A percentile compares a stretch with the other conserved stretches of the same genome.
These are phyloP conservation scores for Rhynchonycteris naso DNA, from an alignment of 2,797 vertebrate species.

Conservation along the genomic window DNA sequence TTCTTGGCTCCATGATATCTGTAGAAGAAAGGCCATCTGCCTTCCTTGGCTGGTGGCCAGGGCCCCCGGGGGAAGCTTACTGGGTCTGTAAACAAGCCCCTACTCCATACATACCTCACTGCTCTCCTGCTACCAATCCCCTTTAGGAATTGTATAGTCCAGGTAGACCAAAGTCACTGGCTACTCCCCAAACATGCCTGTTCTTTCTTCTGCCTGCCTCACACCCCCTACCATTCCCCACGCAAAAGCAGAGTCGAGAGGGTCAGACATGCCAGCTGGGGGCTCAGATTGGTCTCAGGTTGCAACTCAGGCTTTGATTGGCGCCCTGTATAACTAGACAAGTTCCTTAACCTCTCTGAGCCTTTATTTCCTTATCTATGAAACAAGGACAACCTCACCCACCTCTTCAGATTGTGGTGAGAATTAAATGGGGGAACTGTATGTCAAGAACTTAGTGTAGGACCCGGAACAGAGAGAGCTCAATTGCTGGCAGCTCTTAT, in stretches of 20 bases:
- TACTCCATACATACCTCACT: background rate
- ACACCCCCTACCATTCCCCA: background rate
- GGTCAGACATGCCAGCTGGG: background rate
- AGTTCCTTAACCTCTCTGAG: conserved; percentile 48
- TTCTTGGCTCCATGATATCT: background rate
- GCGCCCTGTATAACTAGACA: background rate
- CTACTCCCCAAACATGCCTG: background rate
- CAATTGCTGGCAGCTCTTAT: background rate
- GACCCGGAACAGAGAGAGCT: conserved; percentile 1
- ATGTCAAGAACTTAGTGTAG: conserved; percentile 9
- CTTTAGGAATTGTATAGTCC: background rate
- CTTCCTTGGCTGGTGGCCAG: background rate
- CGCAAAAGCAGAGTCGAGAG: background rate
- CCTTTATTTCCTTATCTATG: conserved; percentile 34
- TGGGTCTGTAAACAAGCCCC: background rate
- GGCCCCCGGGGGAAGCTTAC: background rate
- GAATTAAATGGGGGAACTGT: background rate
- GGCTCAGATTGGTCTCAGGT: background rate
- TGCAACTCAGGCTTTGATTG: background rate
- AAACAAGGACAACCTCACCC: conserved; percentile 19
- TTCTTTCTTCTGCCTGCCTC: background rate
- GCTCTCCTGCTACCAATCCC: background rate
- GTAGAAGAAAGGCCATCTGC: background rate
- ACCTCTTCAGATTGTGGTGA: background rate
- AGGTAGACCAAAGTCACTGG: conserved; percentile 16